Evolutionary conservation across 2,888 invertebrate species (phyloP).

Genomic region (Aspidiotus destructor): DNA sequence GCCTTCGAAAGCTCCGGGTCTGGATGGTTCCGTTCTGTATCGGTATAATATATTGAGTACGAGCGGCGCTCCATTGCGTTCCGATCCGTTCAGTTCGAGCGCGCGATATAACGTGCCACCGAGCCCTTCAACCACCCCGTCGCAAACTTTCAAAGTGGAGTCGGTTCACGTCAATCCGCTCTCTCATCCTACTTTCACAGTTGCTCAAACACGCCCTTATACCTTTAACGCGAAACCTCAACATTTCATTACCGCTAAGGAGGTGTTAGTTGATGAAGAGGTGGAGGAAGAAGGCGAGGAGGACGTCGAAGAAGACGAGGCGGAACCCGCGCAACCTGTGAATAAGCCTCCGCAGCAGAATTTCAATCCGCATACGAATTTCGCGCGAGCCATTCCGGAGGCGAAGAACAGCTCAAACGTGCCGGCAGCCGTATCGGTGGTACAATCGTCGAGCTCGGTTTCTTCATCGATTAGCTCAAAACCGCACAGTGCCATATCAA

Average conservation of each 20-base stretch:
- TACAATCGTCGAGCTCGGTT: slow-evolving; percentile 20
- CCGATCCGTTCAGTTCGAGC: not conserved
- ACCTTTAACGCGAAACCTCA: slow-evolving; percentile 2
- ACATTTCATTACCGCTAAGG: not conserved
- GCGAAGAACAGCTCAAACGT: slow-evolving; percentile 19
- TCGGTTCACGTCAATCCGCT: slow-evolving; percentile 21
- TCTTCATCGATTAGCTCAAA: slow-evolving; percentile 28
- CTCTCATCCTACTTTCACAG: slow-evolving; percentile 22
- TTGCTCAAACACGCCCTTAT: slow-evolving; percentile 30
- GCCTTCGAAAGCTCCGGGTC: slow-evolving; percentile 5
- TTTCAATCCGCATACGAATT: slow-evolving; percentile 21
- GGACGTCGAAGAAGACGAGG: not conserved
- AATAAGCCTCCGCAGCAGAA: slow-evolving; percentile 3
- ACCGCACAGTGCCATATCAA: slow-evolving; percentile 29
- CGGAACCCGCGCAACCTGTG: not conserved
- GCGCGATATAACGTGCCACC: slow-evolving; percentile 6
- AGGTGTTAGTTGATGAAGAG: slow-evolving; percentile 3
- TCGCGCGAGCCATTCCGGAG: slow-evolving; percentile 25
- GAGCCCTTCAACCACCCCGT: not conserved
- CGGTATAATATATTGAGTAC: not conserved
- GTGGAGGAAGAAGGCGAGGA: slow-evolving; percentile 10
- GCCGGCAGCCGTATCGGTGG: slow-evolving; percentile 16
- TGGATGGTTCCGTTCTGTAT: not conserved
- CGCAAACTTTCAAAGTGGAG: slow-evolving; percentile 18
- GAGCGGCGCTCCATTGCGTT: not conserved